Percentiles rank a stretch among this genome's conserved stretches.
These are phyloP conservation scores for Gerris lacustris DNA, from an alignment of 2,888 invertebrate genomes.

Conservation along the genomic window DNA sequence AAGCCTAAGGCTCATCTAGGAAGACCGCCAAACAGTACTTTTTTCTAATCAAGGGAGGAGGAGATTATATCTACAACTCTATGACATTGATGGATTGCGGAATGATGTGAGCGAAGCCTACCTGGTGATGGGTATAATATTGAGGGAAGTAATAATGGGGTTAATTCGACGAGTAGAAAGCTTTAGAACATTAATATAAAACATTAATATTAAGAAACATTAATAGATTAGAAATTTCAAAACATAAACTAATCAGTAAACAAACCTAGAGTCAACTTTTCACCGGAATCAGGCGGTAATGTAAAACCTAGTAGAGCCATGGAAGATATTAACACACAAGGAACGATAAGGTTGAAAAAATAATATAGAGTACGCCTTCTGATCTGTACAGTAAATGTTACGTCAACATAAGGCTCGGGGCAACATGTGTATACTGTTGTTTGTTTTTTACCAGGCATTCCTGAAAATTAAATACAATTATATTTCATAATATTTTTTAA, in stretches of 20 bases:
- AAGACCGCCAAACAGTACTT: no score
- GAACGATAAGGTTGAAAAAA: conserved; percentile 99
- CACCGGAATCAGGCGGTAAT: conserved; percentile 93
- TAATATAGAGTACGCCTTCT: conserved; percentile 93
- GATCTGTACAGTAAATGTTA: conserved; percentile 95
- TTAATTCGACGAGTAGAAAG: no score
- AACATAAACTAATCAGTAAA: background rate
- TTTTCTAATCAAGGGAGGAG: no score
- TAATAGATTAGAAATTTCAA: no score
- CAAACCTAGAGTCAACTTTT: conserved; percentile 85
- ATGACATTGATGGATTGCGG: no score
- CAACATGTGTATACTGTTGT: conserved; percentile 86
- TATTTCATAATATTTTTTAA: background rate
- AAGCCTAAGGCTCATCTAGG: no score
- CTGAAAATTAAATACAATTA: conserved; percentile 39
- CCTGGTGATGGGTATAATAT: no score
- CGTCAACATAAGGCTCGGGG: conserved; percentile 85
- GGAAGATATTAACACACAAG: conserved; percentile 95
- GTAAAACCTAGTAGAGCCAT: conserved; percentile 98
- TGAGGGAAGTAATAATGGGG: no score
- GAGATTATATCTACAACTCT: no score
- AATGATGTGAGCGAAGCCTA: no score
- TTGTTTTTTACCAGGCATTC: conserved; percentile 87
- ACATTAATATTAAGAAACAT: no score
- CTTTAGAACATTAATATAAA: no score